Percentiles rank a stretch among this genome's conserved stretches.
Conservation (phyloP, 2,888 invertebrate genomes). For the Kuschelorhynchus macadamiae region DNA sequence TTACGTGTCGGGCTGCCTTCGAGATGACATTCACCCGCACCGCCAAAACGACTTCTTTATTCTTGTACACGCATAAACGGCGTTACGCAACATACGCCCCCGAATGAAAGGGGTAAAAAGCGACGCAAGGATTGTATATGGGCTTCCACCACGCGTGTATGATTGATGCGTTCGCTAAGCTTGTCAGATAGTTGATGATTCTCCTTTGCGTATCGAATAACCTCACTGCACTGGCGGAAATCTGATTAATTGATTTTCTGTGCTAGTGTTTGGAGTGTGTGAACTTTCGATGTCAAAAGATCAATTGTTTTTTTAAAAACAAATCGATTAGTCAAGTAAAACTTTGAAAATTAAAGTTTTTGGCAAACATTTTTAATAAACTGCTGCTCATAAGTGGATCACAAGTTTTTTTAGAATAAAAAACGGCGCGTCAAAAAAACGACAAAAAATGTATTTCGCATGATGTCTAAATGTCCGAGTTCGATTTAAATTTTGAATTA, state of each 20-base stretch:
- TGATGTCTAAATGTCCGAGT: no score
- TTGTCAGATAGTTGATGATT: conserved; percentile 45
- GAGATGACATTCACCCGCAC: conserved; percentile 55
- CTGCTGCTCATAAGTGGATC: no score
- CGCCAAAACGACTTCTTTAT: conserved; percentile 56
- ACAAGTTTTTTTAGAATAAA: no score
- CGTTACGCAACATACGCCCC: conserved; percentile 51
- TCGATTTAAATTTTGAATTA: no score
- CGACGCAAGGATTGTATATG: conserved; percentile 40
- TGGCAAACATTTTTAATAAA: no score
- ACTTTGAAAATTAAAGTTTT: no score
- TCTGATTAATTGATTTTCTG: conserved; percentile 50
- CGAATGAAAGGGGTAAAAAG: conserved; percentile 49
- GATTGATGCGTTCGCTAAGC: conserved; percentile 47
- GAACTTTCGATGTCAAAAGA: no score
- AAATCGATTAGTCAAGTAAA: no score
- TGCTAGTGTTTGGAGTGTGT: no score
- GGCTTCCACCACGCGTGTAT: conserved; percentile 45
- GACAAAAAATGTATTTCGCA: no score
- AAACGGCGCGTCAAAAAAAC: no score
- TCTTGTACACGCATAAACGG: conserved; percentile 53
- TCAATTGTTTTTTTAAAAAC: no score
- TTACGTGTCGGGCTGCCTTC: conserved; percentile 49
- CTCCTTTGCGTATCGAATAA: conserved; percentile 50
- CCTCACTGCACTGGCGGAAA: conserved; percentile 41